These are phyloP conservation scores for Amiota mariae DNA, from an alignment of 2,888 invertebrate species.

Conservation along the genomic window DNA sequence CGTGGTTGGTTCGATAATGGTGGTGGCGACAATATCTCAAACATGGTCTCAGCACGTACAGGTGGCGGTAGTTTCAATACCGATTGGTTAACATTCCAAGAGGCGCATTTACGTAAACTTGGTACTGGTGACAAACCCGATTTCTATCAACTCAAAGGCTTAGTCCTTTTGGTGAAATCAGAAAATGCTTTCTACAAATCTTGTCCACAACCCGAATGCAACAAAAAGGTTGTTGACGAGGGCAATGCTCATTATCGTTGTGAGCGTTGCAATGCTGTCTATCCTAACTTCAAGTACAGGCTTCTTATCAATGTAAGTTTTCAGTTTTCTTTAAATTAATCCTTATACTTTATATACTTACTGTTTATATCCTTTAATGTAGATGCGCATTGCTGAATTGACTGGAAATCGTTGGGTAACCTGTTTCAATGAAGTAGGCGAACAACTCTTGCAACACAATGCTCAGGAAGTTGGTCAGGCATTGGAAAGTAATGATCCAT, in stretches of 20 bases:
- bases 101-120: constrained; percentile 81
- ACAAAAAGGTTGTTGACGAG: constrained; percentile 94
- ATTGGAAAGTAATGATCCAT: constrained; percentile 79
- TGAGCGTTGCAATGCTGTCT: constrained; percentile 93
- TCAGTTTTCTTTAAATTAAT: neutral
- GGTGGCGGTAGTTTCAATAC: constrained; percentile 74
- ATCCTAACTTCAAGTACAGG: constrained; percentile 89
- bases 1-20: constrained; percentile 94
- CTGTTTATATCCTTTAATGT: constrained; percentile 48
- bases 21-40: constrained; percentile 78
- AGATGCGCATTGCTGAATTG: constrained; percentile 91
- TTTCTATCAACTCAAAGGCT: constrained; percentile 86
- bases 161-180: constrained; percentile 83
- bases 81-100: constrained; percentile 85
- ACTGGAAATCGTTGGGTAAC: constrained; percentile 93
- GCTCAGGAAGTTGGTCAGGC: constrained; percentile 87
- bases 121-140: constrained; percentile 86
- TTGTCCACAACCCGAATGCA: constrained; percentile 91
- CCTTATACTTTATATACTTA: neutral
- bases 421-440: constrained; percentile 89
- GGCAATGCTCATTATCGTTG: constrained; percentile 92
- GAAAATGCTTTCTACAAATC: constrained; percentile 94
- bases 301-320: constrained; percentile 84
- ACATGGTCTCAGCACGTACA: constrained; percentile 79
- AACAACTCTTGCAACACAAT: constrained; percentile 81